phyloP scores from a whole-genome alignment of 2,797 vertebrate genomes.

The Lophotriccus pileatus region DNA sequence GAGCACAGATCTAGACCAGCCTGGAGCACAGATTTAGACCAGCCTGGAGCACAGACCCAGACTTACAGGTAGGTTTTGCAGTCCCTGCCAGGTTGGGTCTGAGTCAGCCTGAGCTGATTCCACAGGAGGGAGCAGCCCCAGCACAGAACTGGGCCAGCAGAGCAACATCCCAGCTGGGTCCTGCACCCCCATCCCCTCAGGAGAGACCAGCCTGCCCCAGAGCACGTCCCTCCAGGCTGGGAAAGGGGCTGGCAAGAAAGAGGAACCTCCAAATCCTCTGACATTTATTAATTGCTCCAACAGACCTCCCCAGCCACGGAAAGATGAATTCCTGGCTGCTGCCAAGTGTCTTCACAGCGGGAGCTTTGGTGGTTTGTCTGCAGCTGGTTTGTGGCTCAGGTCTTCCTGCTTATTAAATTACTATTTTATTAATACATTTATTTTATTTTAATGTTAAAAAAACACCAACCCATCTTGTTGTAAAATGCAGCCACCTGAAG shows the following conservation, averaged over 20 bases:
- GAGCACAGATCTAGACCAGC: not conserved
- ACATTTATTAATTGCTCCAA: not conserved
- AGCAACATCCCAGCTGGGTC: not conserved
- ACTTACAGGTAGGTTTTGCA: not conserved
- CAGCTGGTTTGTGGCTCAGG: not conserved
- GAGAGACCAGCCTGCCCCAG: not conserved
- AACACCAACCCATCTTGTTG: rapidly evolving
- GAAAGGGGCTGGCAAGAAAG: not conserved
- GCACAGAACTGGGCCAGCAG: not conserved
- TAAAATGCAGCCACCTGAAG: not conserved
- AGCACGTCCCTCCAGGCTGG: not conserved
- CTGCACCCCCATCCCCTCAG: rapidly evolving
- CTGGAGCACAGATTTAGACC: too few species aligned
- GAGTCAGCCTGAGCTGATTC: not conserved
- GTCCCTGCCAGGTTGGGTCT: not conserved
- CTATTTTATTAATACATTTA: too few species aligned
- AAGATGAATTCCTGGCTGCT: not conserved
- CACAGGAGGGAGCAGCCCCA: not conserved
- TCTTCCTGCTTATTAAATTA: not conserved
- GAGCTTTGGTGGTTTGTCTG: not conserved
- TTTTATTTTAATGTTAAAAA: not conserved
- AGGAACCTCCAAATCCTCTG: not conserved
- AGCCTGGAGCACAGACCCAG: too few species aligned
- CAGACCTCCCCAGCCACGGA: not conserved
- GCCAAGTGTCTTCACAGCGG: too few species aligned